Conservation (phyloP, 1,140 invertebrate species). For the Tetramorium alpestre region DNA sequence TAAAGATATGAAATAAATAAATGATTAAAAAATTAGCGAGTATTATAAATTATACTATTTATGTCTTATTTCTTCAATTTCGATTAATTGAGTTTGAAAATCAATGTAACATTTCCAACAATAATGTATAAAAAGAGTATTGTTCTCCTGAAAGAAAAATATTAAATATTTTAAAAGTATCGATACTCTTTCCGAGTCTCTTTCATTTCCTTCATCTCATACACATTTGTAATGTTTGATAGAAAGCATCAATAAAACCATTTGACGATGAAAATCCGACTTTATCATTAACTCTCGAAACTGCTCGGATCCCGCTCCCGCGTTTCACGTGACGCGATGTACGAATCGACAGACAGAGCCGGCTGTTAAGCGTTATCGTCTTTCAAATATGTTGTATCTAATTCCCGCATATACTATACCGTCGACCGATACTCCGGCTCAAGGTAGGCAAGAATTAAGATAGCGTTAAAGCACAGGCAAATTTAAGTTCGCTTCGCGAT, state of each 20-base stretch:
- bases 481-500: conserved; percentile 37
- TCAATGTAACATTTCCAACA: background rate
- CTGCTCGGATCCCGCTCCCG: conserved; percentile 51
- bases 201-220: conserved; percentile 22
- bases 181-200: conserved; percentile 43
- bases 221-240: conserved; percentile 45
- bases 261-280: conserved; percentile 56
- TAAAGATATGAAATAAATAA: background rate
- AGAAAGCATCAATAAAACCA: conserved; percentile 57
- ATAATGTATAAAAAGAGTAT: background rate
- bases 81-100: background rate
- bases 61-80: background rate
- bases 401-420: conserved; percentile 13
- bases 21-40: background rate
- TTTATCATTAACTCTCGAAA: conserved; percentile 58
- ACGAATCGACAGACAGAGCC: background rate
- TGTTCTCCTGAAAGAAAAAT: background rate
- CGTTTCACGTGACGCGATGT: background rate
- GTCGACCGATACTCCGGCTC: conserved; percentile 29
- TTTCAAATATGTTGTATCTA: conserved; percentile 13
- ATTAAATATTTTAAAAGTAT: conserved; percentile 3
- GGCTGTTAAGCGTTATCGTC: conserved; percentile 15
- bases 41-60: background rate
- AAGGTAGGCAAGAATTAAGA: conserved; percentile 51
- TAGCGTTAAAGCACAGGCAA: conserved; percentile 14